Conservation (phyloP, 2,797 vertebrate genomes). For the Paratrypauchen microcephalus region DNA sequence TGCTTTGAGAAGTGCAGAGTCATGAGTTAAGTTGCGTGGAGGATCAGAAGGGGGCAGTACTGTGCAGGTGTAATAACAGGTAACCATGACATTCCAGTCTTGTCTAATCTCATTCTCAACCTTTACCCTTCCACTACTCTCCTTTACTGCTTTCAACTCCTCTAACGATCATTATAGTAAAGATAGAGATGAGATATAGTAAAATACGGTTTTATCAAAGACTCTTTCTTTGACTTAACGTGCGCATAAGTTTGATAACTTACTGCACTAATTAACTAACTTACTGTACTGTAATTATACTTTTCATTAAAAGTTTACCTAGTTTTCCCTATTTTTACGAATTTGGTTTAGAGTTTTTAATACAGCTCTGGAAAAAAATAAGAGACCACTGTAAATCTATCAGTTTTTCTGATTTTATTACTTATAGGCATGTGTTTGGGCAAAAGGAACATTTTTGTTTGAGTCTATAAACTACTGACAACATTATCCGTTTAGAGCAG, state of each 20-base stretch:
- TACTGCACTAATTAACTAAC: neutral
- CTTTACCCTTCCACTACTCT: conserved; percentile 15
- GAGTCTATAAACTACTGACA: too few species aligned
- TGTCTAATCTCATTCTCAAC: conserved; percentile 15
- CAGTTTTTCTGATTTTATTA: too few species aligned
- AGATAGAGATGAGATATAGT: neutral
- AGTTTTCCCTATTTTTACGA: neutral
- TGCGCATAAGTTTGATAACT: neutral
- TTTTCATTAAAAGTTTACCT: neutral
- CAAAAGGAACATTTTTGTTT: too few species aligned
- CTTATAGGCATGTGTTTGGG: too few species aligned
- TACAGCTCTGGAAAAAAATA: too few species aligned
- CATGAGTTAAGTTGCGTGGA: neutral
- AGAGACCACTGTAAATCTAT: too few species aligned
- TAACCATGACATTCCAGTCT: conserved; percentile 25
- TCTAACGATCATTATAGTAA: neutral
- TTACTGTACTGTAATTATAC: neutral
- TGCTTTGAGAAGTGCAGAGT: neutral
- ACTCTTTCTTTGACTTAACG: neutral
- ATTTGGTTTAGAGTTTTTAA: neutral
- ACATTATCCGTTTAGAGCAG: too few species aligned
- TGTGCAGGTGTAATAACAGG: conserved; percentile 67
- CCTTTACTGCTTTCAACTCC: conserved; percentile 16
- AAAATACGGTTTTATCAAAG: neutral
- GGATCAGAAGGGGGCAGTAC: conserved; percentile 70